Evolutionary conservation across 2,113 vertebrate genomes (phyloP), one percentile per base, ranked within the genome.

Genomic region (Neoarius graeffei): DNA sequence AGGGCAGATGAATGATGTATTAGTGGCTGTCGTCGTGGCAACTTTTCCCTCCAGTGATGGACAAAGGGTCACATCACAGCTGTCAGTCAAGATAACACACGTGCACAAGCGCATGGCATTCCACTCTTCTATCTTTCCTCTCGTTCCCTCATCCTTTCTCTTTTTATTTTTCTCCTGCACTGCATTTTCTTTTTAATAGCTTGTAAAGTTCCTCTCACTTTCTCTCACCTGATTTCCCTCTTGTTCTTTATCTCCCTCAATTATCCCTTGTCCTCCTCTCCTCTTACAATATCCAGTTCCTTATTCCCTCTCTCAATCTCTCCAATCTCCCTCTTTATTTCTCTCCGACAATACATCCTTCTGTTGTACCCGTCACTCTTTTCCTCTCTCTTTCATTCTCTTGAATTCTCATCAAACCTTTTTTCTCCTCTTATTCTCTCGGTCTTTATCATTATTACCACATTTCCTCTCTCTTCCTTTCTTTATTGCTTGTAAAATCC

Each of bases 71-170:
- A 89, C 74, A 85, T 73, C 83, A 57, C 59, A 85, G 50, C 71
- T 87, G 84, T 82, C 91, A 88, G 50, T 89, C 82, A 90, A 84
- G 89, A 91, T 86, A 88, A 89, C 81, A 81, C 6, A 8, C 48
- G 0, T 5, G 10, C 42, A 76, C 42, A 48, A 0, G 7, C 0
- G 0, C 2, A 7, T 9, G 48, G 20, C 9, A 52, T 69, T 84
- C 7, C 23, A 27, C 62, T 52, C 60, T 4, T 83, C 35, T 64
- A 6, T 64, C 81, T 15, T 48, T 83, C 81, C 23, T 73, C 52
- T 27, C 48, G 0, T 74, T 74, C 14, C 60, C 0, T n/a, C 52
- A 8, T 25, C 42, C 15, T 25, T 13, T 71, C 27, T 35, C 5
- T 25, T 20, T 42, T 25, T 62, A n/a, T 81, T 19, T 71, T 3